Evolutionary conservation across 2,888 invertebrate genomes (phyloP).

Genomic region (Andrena praecox): DNA sequence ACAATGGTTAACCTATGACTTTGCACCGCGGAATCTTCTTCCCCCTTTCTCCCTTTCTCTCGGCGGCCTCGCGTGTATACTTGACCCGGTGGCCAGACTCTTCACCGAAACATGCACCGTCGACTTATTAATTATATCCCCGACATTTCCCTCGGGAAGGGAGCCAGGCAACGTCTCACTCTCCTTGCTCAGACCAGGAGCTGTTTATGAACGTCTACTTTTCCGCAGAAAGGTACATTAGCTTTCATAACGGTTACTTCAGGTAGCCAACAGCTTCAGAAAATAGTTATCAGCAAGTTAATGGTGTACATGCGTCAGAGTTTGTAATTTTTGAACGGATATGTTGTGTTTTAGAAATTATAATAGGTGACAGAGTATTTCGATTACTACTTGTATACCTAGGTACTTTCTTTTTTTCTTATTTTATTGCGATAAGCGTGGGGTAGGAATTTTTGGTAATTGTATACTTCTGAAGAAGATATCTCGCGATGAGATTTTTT

Average conservation of each 20-base stretch:
- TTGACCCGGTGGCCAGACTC: slow-evolving; percentile 52
- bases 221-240: not conserved
- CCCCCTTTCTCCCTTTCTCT: slow-evolving; percentile 65
- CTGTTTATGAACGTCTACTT: not conserved
- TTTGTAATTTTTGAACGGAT: too few species aligned
- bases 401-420: too few species aligned
- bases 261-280: not conserved
- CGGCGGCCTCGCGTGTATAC: slow-evolving; percentile 53
- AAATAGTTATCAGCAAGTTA: too few species aligned
- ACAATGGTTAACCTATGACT: slow-evolving; percentile 76
- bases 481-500: too few species aligned
- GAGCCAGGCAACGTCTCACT: slow-evolving; percentile 15
- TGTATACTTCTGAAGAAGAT: too few species aligned
- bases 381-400: too few species aligned
- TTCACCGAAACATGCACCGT: slow-evolving; percentile 61
- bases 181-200: not conserved
- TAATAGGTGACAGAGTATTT: too few species aligned
- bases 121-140: slow-evolving; percentile 75
- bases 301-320: too few species aligned
- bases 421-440: too few species aligned
- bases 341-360: too few species aligned
- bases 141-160: slow-evolving; percentile 69
- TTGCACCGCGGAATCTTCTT: slow-evolving; percentile 69
- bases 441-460: too few species aligned
- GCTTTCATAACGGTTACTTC: not conserved